Base-by-base conservation (phyloP, 2,113 vertebrate genomes). In the Cheilinus undulatus region DNA sequence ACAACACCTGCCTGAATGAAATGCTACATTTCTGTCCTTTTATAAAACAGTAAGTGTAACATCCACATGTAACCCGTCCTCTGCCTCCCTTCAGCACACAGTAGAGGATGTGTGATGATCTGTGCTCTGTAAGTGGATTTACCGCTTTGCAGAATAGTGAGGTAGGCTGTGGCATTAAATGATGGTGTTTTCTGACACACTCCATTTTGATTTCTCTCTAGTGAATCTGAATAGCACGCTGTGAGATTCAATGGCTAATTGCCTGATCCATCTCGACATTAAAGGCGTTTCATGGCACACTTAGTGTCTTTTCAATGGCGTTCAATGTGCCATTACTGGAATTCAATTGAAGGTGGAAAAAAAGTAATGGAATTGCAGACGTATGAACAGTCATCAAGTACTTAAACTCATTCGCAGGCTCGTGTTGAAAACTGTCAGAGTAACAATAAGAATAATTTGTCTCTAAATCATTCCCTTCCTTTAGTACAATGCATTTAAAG, bases 231-330 rank as follows among this genome's bases (percentile, higher is more conserved):
- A 83, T 64, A 51, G 65, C 71, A 81, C 9, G 20, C 82, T 76
- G 78, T 62, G 65, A 80, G 73, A 78, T 61, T 81, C 80, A 86
- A 88, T 78, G 52, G 82, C 80, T 89, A 88, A 91, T 89, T 88
- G 85, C 58, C 72, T 79, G 71, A 83, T 85, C 76, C 76, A 79
- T 80, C 76, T 83, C 27, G 15, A 79, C 84, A 83, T 91, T 86
- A 84, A 82, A 82, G 72, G 64, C 85, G 74, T 88, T 88, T 85
- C 77, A 82, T 56, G 59, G 78, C 67, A 86, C 73, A 79, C 73
- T 87, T 76, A 78, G 80, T 60, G 60, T 82, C 77, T 81, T 84
- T 91, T 88, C 76, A 88, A 22, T 71, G 46, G 63, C 50, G 46
- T 77, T 85, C 84, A 87, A 74, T 84, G 63, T 73, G 59, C 64